Percentiles rank a stretch among this genome's conserved stretches.
These are phyloP conservation scores for Oreotrochilus melanogaster DNA, from an alignment of 2,113 vertebrate genomes.

Conservation along the genomic window DNA sequence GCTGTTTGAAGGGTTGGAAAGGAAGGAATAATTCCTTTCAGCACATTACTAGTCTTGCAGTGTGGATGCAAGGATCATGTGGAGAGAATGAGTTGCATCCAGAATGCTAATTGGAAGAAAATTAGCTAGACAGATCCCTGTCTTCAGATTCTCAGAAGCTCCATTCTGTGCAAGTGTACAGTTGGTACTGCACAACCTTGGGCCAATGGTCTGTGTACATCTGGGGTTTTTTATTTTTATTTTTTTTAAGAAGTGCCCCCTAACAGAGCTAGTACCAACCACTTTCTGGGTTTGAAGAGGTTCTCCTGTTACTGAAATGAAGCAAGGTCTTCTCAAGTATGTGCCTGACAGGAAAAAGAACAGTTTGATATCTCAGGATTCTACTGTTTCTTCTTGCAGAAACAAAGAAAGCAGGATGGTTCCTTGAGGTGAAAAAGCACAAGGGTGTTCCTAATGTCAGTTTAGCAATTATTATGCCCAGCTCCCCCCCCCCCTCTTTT, in stretches of 20 bases:
- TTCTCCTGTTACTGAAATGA: background rate
- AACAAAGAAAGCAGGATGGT: background rate
- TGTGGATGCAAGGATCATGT: background rate
- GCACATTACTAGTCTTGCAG: background rate
- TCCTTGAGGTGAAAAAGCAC: background rate
- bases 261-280: background rate
- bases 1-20: background rate
- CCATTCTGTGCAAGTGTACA: background rate
- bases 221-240: background rate
- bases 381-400: background rate
- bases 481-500: accelerated
- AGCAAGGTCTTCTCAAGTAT: background rate
- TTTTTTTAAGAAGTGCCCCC: background rate
- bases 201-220: background rate
- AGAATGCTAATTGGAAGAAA: background rate
- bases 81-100: background rate
- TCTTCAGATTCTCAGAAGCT: background rate
- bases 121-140: background rate
- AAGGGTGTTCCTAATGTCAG: background rate
- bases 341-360: background rate
- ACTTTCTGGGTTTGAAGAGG: background rate
- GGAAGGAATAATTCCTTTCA: background rate
- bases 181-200: background rate
- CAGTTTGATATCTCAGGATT: background rate
- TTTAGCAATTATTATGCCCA: background rate